phyloP scores from a whole-genome alignment of 2,113 vertebrate species.

The Mesitornis unicolor region DNA sequence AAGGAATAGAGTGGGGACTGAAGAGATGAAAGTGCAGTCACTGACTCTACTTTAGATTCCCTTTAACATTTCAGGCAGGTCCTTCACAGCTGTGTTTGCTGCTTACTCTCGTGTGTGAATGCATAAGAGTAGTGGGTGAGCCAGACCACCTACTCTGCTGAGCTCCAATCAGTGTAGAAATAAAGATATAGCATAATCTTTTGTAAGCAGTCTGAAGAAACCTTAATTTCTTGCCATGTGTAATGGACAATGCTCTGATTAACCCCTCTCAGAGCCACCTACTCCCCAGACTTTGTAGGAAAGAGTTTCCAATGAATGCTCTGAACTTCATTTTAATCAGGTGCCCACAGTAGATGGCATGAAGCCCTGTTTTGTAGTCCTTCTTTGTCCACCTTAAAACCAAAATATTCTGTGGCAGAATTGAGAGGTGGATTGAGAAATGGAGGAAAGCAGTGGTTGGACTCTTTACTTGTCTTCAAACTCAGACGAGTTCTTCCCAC shows the following conservation, averaged over 20 bases:
- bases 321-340: background rate
- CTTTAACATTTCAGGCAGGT: background rate
- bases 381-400: background rate
- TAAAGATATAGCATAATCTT: background rate
- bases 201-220: background rate
- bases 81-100: background rate
- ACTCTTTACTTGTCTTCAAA: background rate
- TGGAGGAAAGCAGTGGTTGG: background rate
- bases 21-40: fast-evolving
- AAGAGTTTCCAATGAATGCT: background rate
- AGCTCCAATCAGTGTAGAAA: background rate
- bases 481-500: background rate
- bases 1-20: background rate
- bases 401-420: background rate
- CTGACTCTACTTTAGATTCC: background rate
- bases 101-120: background rate
- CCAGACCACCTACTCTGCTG: background rate
- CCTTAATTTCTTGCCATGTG: background rate
- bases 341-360: background rate
- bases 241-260: background rate
- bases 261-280: background rate
- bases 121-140: background rate
- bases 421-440: background rate
- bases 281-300: background rate
- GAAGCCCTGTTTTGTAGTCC: background rate